Base-by-base conservation (phyloP, 2,888 invertebrate species). In the Oligia fasciuncula region DNA sequence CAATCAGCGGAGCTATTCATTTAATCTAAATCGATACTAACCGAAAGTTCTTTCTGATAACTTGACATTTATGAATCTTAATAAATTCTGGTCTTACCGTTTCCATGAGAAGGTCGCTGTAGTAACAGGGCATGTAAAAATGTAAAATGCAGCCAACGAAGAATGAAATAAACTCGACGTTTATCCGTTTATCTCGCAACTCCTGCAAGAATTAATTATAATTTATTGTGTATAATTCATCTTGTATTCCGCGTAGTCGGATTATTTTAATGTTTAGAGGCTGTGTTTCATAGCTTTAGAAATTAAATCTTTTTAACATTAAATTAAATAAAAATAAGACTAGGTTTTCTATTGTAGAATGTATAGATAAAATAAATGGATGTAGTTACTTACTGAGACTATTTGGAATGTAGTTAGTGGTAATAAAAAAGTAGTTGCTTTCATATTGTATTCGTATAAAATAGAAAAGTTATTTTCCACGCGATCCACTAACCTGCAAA, bases 71-170 rank as follows among this genome's bases (percentile, higher is more conserved):
- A 35, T 23, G 4, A 13, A 49, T 14, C 1, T 60, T 29, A 49
- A n/a, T 17, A 4, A 69, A 29, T 17, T 1, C 29, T 11, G 1
- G 5, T 43, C 74, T 76, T 90, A 96, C 96, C 92, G 91, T 93
- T 85, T 95, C 94, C 91, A 95, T 93, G 8, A 96, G 90, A n/a
- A 93, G 85, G 79, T 95, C 93, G 73, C 96, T 94, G 80, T 93
- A 96, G 83, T 94, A 95, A 82, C 95, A 95, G 0, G 96, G 96
- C 71, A 94, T 90, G 75, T 91, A 93, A 73, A 95, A 94, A 83
- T 95, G 93, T 65, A 95, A 77, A 62, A 92, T 84, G 49, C 88
- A 80, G 8, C 90, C 92, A 17, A 87, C 74, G 74, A 92, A 93
- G 84, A 94, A 94, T 46, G 91, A 91, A 13, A 92, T 87, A 78